These are phyloP conservation scores for Malachius bipustulatus DNA, from an alignment of 2,888 invertebrate genomes.

Conservation along the genomic window DNA sequence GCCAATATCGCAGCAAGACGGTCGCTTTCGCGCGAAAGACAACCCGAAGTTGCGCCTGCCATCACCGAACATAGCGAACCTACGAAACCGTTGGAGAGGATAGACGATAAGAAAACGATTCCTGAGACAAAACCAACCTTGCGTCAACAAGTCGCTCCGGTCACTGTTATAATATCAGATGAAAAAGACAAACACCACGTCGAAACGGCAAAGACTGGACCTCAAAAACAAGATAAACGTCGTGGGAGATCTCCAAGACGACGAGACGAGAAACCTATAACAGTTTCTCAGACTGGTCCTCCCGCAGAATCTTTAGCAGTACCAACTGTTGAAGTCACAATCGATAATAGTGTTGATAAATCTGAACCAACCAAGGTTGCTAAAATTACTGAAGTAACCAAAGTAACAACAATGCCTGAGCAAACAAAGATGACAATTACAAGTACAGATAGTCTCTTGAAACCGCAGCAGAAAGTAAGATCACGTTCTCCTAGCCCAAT, in stretches of 20 bases:
- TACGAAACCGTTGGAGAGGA: constrained; percentile 15
- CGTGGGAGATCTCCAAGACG: constrained; percentile 43
- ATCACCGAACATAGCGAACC: background rate
- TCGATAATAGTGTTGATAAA: background rate
- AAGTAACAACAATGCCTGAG: too few relatives aligned
- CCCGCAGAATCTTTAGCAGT: constrained; percentile 8
- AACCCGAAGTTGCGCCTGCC: background rate
- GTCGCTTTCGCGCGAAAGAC: constrained; percentile 29
- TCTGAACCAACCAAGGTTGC: too few relatives aligned
- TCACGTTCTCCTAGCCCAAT: constrained; percentile 57
- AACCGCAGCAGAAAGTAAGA: constrained; percentile 29
- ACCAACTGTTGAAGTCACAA: background rate
- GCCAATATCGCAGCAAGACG: constrained; percentile 61
- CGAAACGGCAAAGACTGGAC: constrained; percentile 26
- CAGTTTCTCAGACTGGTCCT: constrained; percentile 4
- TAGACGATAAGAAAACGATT: constrained; percentile 14
- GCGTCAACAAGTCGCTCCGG: constrained; percentile 12
- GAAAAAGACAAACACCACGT: constrained; percentile 12
- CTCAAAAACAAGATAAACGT: constrained; percentile 34
- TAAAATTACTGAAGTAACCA: too few relatives aligned
- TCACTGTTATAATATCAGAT: constrained; percentile 15
- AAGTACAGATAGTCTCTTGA: constrained; percentile 15
- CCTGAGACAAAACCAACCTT: constrained; percentile 21
- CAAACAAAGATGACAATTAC: background rate
- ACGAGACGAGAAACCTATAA: constrained; percentile 23